These are phyloP conservation scores for Ceratosolen fusciceps DNA, from an alignment of 1,140 invertebrate species.

Conservation along the genomic window DNA sequence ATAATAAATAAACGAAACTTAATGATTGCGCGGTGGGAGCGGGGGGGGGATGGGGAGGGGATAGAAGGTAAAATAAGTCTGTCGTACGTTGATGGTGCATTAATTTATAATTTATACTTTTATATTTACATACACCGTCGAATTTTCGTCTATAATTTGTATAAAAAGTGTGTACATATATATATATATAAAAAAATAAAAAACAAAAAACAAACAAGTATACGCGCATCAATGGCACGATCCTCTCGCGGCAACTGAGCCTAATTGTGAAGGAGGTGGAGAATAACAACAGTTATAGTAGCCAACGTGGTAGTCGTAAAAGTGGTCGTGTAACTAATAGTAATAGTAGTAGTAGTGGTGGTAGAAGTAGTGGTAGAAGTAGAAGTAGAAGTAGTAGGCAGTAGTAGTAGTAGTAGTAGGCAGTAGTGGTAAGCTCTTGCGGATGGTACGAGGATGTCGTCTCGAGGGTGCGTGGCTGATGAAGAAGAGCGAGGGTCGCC, in stretches of 20 bases:
- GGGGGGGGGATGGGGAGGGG: neutral
- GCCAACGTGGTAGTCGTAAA: too few relatives aligned
- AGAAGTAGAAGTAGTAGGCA: neutral
- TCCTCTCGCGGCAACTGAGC: slow-evolving; percentile 38
- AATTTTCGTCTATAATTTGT: slow-evolving; percentile 38
- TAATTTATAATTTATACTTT: slow-evolving; percentile 47
- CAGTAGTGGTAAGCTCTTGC: neutral
- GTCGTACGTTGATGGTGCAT: slow-evolving; percentile 17
- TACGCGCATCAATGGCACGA: slow-evolving; percentile 41
- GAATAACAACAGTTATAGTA: neutral
- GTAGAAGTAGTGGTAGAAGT: neutral
- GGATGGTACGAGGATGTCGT: neutral
- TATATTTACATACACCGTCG: slow-evolving; percentile 48
- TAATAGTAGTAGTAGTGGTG: too few relatives aligned
- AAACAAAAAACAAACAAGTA: too few relatives aligned
- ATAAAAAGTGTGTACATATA: slow-evolving; percentile 34
- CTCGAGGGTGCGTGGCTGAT: too few relatives aligned
- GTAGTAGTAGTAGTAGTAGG: neutral
- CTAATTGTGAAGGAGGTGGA: neutral
- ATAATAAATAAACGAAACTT: too few relatives aligned
- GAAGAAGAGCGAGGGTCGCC: too few relatives aligned
- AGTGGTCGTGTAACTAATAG: too few relatives aligned
- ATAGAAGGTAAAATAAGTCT: neutral
- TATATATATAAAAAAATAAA: too few relatives aligned
- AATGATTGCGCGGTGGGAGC: too few relatives aligned